Evolutionary conservation across 2,888 invertebrate genomes (phyloP).

Genomic region (Dexiosoma caninum): DNA sequence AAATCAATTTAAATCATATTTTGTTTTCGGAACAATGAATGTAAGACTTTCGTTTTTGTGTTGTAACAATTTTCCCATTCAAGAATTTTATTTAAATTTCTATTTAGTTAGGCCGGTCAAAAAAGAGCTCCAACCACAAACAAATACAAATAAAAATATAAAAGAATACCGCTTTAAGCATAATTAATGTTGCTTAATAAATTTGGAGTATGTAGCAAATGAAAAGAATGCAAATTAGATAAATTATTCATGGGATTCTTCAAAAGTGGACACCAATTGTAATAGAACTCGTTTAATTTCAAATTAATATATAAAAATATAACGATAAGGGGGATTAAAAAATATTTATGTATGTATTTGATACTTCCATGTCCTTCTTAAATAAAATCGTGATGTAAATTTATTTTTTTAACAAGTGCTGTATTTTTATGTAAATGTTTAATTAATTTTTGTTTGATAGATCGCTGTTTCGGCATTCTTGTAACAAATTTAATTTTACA

Average conservation of each 20-base stretch:
- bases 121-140: too few species aligned
- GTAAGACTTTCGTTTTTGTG: background rate
- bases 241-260: background rate
- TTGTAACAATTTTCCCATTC: background rate
- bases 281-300: too few species aligned
- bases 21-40: background rate
- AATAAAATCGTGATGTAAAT: too few species aligned
- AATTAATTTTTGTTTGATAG: too few species aligned
- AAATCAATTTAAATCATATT: background rate
- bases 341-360: too few species aligned
- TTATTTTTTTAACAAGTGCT: too few species aligned
- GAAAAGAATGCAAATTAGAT: background rate
- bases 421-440: too few species aligned
- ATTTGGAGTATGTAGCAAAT: background rate
- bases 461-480: too few species aligned
- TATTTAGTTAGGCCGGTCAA: conserved; percentile 13
- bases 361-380: too few species aligned
- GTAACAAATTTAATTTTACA: too few species aligned
- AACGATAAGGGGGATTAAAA: too few species aligned
- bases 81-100: conserved; percentile 19
- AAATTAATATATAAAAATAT: too few species aligned
- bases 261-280: background rate
- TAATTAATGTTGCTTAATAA: conserved; percentile 7
- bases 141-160: background rate
- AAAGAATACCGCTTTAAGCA: background rate